A percentile compares a stretch with the other conserved stretches of the same genome.
These are phyloP conservation scores for Sebastolobus altivelis DNA, from an alignment of 2,797 vertebrate species.

Conservation along the genomic window DNA sequence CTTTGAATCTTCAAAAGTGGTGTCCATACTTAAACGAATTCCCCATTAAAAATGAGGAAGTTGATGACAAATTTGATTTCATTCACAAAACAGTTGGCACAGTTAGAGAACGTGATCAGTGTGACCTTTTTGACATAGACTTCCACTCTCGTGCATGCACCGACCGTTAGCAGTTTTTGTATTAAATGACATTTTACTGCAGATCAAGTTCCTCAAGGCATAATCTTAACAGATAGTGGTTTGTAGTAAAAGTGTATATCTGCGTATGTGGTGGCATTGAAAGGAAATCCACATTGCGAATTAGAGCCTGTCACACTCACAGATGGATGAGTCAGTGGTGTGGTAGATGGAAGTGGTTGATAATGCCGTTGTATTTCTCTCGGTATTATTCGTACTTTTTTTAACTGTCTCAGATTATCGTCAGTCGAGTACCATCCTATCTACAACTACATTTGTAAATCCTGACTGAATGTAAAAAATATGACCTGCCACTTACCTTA, in stretches of 20 bases:
- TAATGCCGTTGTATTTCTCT: conserved; percentile 9
- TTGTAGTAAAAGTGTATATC: neutral
- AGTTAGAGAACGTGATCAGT: neutral
- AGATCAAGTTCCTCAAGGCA: neutral
- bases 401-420: neutral
- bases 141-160: neutral
- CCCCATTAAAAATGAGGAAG: neutral
- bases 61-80: neutral
- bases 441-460: conserved; percentile 9
- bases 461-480: neutral
- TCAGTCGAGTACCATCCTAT: neutral
- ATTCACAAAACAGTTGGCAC: neutral
- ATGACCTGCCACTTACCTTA: neutral
- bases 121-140: conserved; percentile 8
- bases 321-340: conserved; percentile 28
- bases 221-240: neutral
- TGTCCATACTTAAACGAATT: neutral
- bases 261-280: neutral
- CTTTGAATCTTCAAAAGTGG: neutral
- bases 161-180: neutral
- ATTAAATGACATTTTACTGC: neutral
- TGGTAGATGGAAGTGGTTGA: conserved; percentile 2
- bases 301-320: neutral
- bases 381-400: neutral
- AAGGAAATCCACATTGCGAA: conserved; percentile 17